Evolutionary conservation across 1,140 invertebrate species (phyloP), one percentile per base, ranked within the genome.

Genomic region (Listronotus oregonensis): DNA sequence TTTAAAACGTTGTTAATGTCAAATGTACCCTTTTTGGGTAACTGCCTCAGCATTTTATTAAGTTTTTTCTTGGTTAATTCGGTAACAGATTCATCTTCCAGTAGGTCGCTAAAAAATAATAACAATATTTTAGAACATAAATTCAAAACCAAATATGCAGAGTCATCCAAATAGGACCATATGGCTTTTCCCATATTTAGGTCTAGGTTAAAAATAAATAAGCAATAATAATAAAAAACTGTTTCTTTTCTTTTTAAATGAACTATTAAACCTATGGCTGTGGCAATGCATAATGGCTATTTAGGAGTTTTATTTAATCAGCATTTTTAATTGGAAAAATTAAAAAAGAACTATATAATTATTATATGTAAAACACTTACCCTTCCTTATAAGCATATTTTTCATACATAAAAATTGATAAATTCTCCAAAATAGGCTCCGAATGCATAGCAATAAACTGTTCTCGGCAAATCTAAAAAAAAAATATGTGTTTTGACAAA

Each of bases 391-490:
- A 84, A 61, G 85, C 86, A 77, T 90, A 94, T 71, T 83, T 86
- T 11, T 89, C 69, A 0, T 85, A 61, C 42, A 97, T 82, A 76
- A 89, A 92, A 15, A 87, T 69, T 0, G 96, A 94, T 21, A 99
- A 82, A 79, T 97, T 81, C 76, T 98, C 87, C 42, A 99, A 82
- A 66, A 99, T 94, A 0, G 96, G 95, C 75, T 97, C 84, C 15
- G 89, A 92, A 81, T 99, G 96, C 8, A 99, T 83, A 0, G 89
- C 87, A 10, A 99, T 90, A 82, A 99, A 99, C 80, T 99, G 95
- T 78, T 99, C 89, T 42, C 97, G 84, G 75, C 96, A 99, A 55
- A 96, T 89, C 89, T 92, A 63, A 81, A 81, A 76, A 75, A 66
- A 60, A 64, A 34, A n/a, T n/a, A n/a, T n/a, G 21, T 27, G 21